These are phyloP conservation scores for Mellivora capensis DNA, from an alignment of 2,113 vertebrate species.

Conservation along the genomic window DNA sequence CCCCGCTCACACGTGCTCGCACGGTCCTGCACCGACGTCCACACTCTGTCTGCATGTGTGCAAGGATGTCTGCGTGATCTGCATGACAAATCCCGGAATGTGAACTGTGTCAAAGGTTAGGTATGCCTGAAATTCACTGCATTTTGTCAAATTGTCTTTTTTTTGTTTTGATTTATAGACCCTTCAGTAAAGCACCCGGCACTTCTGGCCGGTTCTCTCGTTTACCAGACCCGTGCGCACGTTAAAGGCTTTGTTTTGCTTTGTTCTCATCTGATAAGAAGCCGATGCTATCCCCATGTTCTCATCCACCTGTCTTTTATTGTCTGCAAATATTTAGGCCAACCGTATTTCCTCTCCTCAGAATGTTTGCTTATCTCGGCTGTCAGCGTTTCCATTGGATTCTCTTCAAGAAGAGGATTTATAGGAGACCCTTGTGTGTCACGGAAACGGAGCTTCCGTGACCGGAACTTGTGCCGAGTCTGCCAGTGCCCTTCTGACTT, in stretches of 20 bases:
- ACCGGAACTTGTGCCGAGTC: background rate
- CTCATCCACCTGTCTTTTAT: background rate
- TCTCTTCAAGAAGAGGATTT: background rate
- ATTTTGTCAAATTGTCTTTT: too few species aligned
- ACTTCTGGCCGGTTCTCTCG: background rate
- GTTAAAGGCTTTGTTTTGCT: background rate
- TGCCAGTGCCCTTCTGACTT: background rate
- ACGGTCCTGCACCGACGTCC: fast-evolving
- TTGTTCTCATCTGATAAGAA: too few species aligned
- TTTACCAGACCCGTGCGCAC: background rate
- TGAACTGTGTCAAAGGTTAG: too few species aligned
- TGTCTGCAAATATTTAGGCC: background rate
- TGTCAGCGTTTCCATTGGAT: background rate
- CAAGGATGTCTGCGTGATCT: fast-evolving
- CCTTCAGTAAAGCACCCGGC: background rate
- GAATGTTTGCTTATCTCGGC: too few species aligned
- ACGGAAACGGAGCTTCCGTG: background rate
- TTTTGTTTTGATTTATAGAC: background rate
- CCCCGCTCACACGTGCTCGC: too few species aligned
- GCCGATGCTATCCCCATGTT: background rate
- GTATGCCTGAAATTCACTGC: background rate
- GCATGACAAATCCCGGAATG: fast-evolving
- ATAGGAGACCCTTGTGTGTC: background rate
- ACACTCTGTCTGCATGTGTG: fast-evolving
- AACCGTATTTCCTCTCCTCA: background rate